These are phyloP conservation scores for Drosophila repleta DNA, from an alignment of 1,140 invertebrate genomes.

Conservation along the genomic window DNA sequence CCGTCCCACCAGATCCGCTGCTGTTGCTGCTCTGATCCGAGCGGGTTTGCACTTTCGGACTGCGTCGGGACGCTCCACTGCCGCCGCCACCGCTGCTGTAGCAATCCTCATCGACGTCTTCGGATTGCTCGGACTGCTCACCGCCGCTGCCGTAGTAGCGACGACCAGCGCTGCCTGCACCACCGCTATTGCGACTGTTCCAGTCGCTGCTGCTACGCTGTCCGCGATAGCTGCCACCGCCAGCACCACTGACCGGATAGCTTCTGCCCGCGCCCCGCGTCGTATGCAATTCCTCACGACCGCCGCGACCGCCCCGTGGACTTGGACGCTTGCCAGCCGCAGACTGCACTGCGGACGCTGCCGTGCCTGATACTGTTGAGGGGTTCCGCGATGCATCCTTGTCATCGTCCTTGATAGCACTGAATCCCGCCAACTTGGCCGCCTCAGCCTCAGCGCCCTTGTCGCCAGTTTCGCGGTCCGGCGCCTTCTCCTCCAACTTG, in stretches of 20 bases:
- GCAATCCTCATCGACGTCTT: constrained; percentile 77
- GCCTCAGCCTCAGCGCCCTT: constrained; percentile 35
- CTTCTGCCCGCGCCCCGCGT: constrained; percentile 29
- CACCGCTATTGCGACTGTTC: constrained; percentile 48
- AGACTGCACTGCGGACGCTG: neutral
- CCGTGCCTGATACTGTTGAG: constrained; percentile 2
- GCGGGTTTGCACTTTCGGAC: constrained; percentile 59
- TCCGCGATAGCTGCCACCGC: constrained; percentile 71
- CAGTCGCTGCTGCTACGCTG: constrained; percentile 65
- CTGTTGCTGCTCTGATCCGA: constrained; percentile 47
- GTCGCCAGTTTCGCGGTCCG: constrained; percentile 40
- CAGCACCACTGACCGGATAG: constrained; percentile 49
- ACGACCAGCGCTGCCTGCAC: constrained; percentile 32
- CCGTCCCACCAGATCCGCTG: constrained; percentile 13
- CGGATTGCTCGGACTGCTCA: constrained; percentile 76
- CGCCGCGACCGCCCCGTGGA: constrained; percentile 79
- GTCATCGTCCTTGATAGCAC: constrained; percentile 44
- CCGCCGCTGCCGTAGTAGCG: constrained; percentile 66
- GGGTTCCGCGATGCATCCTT: constrained; percentile 25
- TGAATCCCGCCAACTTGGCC: neutral
- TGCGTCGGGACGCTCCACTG: constrained; percentile 53
- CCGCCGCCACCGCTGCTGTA: constrained; percentile 55
- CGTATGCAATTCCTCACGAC: constrained; percentile 31
- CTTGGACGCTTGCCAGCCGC: constrained; percentile 68
- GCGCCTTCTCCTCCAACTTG: constrained; percentile 32